These are phyloP conservation scores for Azemiops feae DNA, from an alignment of 2,113 vertebrate species.

Conservation along the genomic window DNA sequence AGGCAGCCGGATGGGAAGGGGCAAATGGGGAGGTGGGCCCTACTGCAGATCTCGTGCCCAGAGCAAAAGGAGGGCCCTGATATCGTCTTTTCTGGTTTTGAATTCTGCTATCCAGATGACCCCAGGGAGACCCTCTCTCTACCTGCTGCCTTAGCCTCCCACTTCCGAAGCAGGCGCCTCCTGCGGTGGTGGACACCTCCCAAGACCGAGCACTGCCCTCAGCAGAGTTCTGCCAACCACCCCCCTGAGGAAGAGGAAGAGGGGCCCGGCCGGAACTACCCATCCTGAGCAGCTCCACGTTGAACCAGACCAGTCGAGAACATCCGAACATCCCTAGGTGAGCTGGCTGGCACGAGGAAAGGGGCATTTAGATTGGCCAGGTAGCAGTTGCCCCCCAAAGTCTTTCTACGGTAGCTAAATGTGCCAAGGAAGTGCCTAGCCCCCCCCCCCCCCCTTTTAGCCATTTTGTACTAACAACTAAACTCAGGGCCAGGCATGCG, in stretches of 20 bases:
- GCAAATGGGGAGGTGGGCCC: rapidly evolving
- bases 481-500: too few relatives aligned
- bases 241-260: not conserved
- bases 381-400: not conserved
- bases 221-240: not conserved
- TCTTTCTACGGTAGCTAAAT: not conserved
- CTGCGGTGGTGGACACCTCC: not conserved
- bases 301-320: slow-evolving; percentile 40
- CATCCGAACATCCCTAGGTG: slow-evolving; percentile 40
- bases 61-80: not conserved
- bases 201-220: not conserved
- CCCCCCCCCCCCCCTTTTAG: too few relatives aligned
- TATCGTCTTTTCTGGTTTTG: not conserved
- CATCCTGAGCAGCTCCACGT: slow-evolving; percentile 29
- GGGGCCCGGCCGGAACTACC: slow-evolving; percentile 21
- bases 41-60: not conserved
- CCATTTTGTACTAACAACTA: too few relatives aligned
- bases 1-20: not conserved
- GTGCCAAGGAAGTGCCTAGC: not conserved
- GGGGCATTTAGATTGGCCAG: not conserved
- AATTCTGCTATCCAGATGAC: not conserved
- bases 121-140: not conserved
- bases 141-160: slow-evolving; percentile 1
- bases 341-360: not conserved
- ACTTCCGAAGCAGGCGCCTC: not conserved